Evolutionary conservation across 1,140 invertebrate species (phyloP), one percentile per base, ranked within the genome.

Genomic region (Calosoma granatense): DNA sequence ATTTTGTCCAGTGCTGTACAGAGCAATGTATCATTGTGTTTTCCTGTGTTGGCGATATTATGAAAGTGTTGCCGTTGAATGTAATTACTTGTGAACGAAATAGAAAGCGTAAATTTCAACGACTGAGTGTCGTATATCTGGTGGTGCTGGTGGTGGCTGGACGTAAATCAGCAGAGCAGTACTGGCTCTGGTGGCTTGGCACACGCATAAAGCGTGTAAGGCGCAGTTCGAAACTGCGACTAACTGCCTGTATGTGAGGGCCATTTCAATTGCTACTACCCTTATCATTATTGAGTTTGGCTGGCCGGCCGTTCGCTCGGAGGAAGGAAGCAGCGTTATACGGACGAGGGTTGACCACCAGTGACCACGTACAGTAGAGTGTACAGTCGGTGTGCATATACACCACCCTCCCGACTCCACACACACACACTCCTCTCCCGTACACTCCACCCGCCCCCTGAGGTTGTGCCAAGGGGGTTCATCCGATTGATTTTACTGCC

Each of bases 191-290:
- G n/a, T n/a, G n/a, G n/a, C n/a, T n/a, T n/a, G n/a, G n/a, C n/a
- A 17, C 41, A 47, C 9, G 3, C 41, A 47, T 47, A 47, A 47
- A 47, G 41, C 17, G 41, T 47, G 15, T 47, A 17, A 17, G 41
- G 41, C 41, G 41, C 41, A 47, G 41, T 17, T 47, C 41, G 9
- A 47, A 47, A 47, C 41, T 47, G 41, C 41, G 41, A 47, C 41
- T 47, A 47, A 47, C 41, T 47, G 41, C 41, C 41, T 47, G 41
- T 47, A 47, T 47, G 41, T 47, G 41, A 47, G 41, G 41, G 41
- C 41, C 41, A 47, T 47, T 47, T 47, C 41, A 47, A 47, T 47
- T 47, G 41, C 41, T 36, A n/a, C 26, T 47, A 47, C 41, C 41
- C 41, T 47, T 47, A 47, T 47, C 41, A 47, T 47, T 47, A 47